Evolutionary conservation across 2,888 invertebrate genomes (phyloP), one percentile per base, ranked within the genome.

Genomic region (Hymenopus coronatus): DNA sequence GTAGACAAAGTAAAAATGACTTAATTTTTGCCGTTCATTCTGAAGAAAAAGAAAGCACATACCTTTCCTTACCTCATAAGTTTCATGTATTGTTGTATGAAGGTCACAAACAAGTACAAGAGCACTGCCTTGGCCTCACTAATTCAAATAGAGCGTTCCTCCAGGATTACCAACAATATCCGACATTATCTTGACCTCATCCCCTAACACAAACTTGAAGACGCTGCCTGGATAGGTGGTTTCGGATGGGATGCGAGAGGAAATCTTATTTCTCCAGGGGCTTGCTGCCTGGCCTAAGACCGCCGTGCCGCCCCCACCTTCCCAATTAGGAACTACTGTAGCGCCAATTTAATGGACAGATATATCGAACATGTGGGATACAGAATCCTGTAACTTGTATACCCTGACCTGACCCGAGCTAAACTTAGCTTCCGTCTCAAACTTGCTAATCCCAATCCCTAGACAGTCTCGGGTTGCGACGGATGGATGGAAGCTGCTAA

Each of bases 321-420:
- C 87, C 87, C 87, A 87, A 87, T 87, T 87, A 87, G 87, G 87
- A 82, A 87, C 33, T 82, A 82, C 87, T 82, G 87, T 82, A 87
- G 87, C 82, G 27, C 87, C 87, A 87, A 87, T 87, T 82, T 87
- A 87, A 87, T 87, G 87, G 87, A 87, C 87, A 87, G 87, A 87
- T 87, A 87, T 87, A 87, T 87, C 87, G 87, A 87, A 87, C 87
- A 87, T 87, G 87, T 87, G 87, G 87, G 87, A 87, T 82, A 82
- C 87, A 33, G 54, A 70, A 70, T 30, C 81, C 70, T 86, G 70
- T 81, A 81, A 81, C 86, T 85, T 85, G 85, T 85, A 70, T 70
- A 54, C 70, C 28, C 87, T 82, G 87, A 87, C 87, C 87, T 87
- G 87, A 82, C 33, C 82, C 82, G 82, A 87, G 40, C 87, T 82